Percentiles rank a stretch among this genome's conserved stretches.
Evolutionary conservation across 2,888 invertebrate species (phyloP).

Genomic region (Brachyptera putata): DNA sequence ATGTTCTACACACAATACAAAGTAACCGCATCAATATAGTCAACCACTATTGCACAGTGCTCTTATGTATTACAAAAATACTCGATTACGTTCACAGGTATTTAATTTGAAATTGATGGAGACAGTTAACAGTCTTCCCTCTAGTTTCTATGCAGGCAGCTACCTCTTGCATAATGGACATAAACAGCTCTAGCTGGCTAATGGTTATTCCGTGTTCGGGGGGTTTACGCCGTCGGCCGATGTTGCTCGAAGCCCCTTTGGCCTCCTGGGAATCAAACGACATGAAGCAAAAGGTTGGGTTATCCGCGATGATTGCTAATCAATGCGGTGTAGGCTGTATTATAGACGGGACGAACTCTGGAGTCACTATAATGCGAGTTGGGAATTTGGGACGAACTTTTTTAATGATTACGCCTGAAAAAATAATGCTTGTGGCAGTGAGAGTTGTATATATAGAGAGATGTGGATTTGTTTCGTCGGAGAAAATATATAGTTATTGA

Average conservation of each 20-base stretch:
- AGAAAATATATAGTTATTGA: no score
- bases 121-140: no score
- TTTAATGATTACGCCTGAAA: no score
- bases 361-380: neutral
- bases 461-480: neutral
- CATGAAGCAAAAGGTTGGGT: neutral
- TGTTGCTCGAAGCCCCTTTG: neutral
- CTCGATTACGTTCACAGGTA: no score
- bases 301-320: slow-evolving; percentile 8
- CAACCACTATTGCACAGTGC: no score
- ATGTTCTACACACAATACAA: no score
- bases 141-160: no score
- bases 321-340: slow-evolving; percentile 4
- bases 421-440: no score
- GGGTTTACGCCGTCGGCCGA: no score
- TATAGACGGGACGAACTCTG: neutral
- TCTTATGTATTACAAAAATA: no score
- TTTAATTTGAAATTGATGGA: no score
- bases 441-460: neutral
- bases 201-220: slow-evolving; percentile 18
- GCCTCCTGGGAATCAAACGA: neutral
- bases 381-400: neutral
- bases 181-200: neutral
- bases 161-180: neutral
- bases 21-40: no score